phyloP scores from a whole-genome alignment of 2,113 vertebrate genomes.

The Triplophysa rosa region DNA sequence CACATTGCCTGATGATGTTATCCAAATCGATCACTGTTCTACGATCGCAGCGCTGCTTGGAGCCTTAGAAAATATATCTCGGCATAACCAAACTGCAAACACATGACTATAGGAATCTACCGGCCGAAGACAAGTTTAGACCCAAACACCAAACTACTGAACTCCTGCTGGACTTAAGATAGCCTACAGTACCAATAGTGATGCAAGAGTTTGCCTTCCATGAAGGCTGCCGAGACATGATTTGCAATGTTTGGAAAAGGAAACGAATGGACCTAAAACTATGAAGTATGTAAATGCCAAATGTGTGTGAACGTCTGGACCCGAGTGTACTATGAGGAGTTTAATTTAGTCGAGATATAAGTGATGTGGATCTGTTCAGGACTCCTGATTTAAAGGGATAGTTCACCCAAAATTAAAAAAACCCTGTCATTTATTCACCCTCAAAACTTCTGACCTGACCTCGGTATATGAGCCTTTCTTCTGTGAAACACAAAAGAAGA shows the following conservation, averaged over 20 bases:
- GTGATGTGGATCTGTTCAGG: too few species aligned
- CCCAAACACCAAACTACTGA: slow-evolving; percentile 4
- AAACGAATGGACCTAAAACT: slow-evolving; percentile 21
- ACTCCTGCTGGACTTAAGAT: slow-evolving; percentile 1
- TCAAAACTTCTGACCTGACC: too few species aligned
- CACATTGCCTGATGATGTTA: too few species aligned
- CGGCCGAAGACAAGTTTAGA: neutral
- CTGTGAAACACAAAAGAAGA: too few species aligned
- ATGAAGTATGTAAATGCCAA: slow-evolving; percentile 22
- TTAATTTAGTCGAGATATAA: too few species aligned
- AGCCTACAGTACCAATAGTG: neutral
- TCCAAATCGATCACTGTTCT: too few species aligned
- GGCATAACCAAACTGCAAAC: neutral
- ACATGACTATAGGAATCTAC: neutral
- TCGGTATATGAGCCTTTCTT: too few species aligned
- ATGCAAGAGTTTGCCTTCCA: slow-evolving; percentile 60
- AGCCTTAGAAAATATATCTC: neutral
- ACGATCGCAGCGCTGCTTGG: neutral
- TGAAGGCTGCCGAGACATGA: slow-evolving; percentile 61
- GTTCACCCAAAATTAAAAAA: too few species aligned
- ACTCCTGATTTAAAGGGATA: neutral
- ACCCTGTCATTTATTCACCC: too few species aligned
- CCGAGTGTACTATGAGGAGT: neutral
- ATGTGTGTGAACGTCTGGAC: neutral
- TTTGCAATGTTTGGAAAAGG: slow-evolving; percentile 34